Base-by-base conservation (phyloP, 1,140 invertebrate genomes). In the Vollenhovia emeryi region DNA sequence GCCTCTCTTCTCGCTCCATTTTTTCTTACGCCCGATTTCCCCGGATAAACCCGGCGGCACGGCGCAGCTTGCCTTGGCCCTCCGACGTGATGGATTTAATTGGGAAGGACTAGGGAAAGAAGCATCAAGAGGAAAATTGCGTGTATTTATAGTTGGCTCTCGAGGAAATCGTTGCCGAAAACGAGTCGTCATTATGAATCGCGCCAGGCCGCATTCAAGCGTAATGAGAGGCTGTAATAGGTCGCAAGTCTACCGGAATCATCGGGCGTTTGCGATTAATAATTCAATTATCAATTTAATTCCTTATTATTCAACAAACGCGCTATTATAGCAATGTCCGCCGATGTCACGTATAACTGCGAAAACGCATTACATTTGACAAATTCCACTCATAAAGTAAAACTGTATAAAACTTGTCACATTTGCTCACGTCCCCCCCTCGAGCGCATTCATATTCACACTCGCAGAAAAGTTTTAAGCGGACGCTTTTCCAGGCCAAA, bases 41-140 rank as follows among this genome's bases (percentile, higher is more conserved):
- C 11, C 52, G 76, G 15, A 7, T 48, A 27, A 68, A 48, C 3
- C 11, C 50, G 40, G 69, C 43, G 36, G 71, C 15, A 55, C 55
- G 57, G 55, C 24, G 11, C 80, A 52, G 55, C 69, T 59, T 48
- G 80, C 33, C 69, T 13, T 27, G 24, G 30, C 62, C 43, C 40
- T 43, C 76, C 57, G 27, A 75, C 48, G n/a, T 30, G 76, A 78
- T 68, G 83, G 86, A 80, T 90, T 90, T 90, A 90, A 90, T 90
- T 90, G 86, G 55, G 48, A 80, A 69, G 55, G 59, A 55, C 71
- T 21, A 45, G 60, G 76, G 33, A 75, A 83, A 75, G 21, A 18
- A 36, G 33, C 36, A 79, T 43, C 11, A 27, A 30, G 60, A 50
- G 78, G 62, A 74, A 87, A 87, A 84, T 87, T 66, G 24, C 30